phyloP scores from a whole-genome alignment of 2,113 vertebrate species.

The Nymphicus hollandicus region DNA sequence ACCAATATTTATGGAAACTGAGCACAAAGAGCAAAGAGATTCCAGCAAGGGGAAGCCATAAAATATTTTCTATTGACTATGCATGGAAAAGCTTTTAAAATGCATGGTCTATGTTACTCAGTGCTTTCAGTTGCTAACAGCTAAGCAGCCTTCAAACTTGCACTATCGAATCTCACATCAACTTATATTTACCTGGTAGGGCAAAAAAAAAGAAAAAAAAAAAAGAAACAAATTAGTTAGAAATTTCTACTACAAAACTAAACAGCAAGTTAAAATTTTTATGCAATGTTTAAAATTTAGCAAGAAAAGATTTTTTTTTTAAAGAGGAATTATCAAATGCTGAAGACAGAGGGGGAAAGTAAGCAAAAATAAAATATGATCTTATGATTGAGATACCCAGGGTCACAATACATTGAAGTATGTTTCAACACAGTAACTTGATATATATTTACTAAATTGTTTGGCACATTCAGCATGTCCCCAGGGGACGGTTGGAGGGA shows the following conservation, averaged over 20 bases:
- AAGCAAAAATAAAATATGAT: constrained; percentile 46
- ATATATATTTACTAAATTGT: constrained; percentile 80
- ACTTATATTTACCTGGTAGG: background rate
- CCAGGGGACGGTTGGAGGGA: constrained; percentile 67
- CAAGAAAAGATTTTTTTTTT: background rate
- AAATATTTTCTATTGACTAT: background rate
- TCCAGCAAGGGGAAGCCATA: background rate
- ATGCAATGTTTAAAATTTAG: background rate
- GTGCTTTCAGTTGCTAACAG: background rate
- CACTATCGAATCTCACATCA: background rate
- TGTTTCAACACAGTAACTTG: constrained; percentile 68
- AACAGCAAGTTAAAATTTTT: background rate
- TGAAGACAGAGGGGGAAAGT: background rate
- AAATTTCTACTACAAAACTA: background rate
- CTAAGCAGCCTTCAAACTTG: background rate
- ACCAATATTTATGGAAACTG: background rate
- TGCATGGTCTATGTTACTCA: background rate
- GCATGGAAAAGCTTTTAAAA: background rate
- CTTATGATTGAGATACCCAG: constrained; percentile 64
- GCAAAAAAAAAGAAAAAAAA: background rate
- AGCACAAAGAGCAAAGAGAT: background rate
- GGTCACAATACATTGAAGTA: constrained; percentile 53
- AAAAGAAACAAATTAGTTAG: background rate
- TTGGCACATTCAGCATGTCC: constrained; percentile 71
- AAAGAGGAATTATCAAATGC: background rate